Evolutionary conservation across 2,888 invertebrate genomes (phyloP).

Genomic region (Drosophila testacea): DNA sequence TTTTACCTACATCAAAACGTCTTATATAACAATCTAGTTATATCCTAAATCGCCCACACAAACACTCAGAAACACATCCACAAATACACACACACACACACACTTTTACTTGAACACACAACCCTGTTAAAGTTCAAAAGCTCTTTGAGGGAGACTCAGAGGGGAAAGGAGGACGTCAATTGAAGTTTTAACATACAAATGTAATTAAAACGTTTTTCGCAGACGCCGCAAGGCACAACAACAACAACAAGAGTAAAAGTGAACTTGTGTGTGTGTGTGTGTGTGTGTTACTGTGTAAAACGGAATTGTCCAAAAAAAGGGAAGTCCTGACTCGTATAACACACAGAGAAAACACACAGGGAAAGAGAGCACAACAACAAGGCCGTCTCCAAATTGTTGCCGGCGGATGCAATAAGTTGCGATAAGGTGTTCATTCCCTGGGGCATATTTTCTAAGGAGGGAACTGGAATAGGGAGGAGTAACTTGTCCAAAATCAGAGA

Average conservation of each 20-base stretch:
- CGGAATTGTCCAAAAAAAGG: slow-evolving; percentile 71
- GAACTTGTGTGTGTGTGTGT: slow-evolving; percentile 41
- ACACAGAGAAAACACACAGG: slow-evolving; percentile 10
- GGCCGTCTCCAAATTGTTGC: slow-evolving; percentile 78
- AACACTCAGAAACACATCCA: slow-evolving; percentile 48
- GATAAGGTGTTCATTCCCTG: slow-evolving; percentile 79
- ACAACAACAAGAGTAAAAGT: slow-evolving; percentile 55
- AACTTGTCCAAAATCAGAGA: slow-evolving; percentile 78
- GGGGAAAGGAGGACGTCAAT: slow-evolving; percentile 59
- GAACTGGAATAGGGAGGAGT: slow-evolving; percentile 18
- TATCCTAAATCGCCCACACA: slow-evolving; percentile 70
- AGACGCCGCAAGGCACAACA: slow-evolving; percentile 70
- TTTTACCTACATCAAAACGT: slow-evolving; percentile 79
- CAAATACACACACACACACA: slow-evolving; percentile 29
- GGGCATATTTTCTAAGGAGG: slow-evolving; percentile 55
- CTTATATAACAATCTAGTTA: slow-evolving; percentile 78
- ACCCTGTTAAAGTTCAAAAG: slow-evolving; percentile 76
- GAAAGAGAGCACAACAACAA: slow-evolving; percentile 47
- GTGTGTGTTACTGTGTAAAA: slow-evolving; percentile 43
- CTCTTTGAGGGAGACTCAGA: slow-evolving; percentile 53
- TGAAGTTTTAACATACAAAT: slow-evolving; percentile 81
- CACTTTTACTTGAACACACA: slow-evolving; percentile 15
- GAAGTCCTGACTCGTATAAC: slow-evolving; percentile 49
- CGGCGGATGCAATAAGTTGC: slow-evolving; percentile 81
- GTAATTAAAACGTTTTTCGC: slow-evolving; percentile 81